phyloP scores from a whole-genome alignment of 2,113 vertebrate species.

The Corythaixoides concolor region DNA sequence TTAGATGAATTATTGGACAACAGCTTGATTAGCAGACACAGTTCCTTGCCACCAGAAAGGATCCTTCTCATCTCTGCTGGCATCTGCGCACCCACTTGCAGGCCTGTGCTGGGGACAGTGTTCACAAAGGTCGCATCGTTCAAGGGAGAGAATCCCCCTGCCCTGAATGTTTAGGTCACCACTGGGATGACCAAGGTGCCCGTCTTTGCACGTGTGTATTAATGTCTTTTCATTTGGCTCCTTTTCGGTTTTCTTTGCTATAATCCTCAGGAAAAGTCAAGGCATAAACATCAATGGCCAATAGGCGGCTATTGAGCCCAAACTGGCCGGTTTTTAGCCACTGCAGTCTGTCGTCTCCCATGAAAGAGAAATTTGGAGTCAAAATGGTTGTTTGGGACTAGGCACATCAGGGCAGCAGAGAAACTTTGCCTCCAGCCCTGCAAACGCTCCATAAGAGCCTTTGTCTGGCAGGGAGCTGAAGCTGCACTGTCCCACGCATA shows the following conservation, averaged over 20 bases:
- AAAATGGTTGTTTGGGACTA: neutral
- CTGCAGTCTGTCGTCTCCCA: neutral
- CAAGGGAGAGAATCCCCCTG: neutral
- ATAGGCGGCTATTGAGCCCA: neutral
- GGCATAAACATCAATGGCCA: neutral
- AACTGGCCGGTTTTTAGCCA: neutral
- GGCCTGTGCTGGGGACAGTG: neutral
- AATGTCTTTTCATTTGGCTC: neutral
- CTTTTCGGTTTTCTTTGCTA: neutral
- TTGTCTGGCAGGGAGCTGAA: neutral
- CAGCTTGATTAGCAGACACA: neutral
- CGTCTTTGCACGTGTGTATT: accelerated
- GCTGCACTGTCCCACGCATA: accelerated
- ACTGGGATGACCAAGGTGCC: neutral
- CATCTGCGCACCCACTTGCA: neutral
- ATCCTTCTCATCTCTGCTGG: neutral
- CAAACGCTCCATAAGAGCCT: neutral
- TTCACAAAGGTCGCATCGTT: neutral
- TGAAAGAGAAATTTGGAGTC: neutral
- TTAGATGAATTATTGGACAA: neutral
- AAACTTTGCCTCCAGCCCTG: neutral
- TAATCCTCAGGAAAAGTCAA: neutral
- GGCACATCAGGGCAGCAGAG: neutral
- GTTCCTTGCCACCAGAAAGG: accelerated
- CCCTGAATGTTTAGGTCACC: neutral